Evolutionary conservation across 2,888 invertebrate genomes (phyloP), one percentile per base, ranked within the genome.

Genomic region (Meganola albula): DNA sequence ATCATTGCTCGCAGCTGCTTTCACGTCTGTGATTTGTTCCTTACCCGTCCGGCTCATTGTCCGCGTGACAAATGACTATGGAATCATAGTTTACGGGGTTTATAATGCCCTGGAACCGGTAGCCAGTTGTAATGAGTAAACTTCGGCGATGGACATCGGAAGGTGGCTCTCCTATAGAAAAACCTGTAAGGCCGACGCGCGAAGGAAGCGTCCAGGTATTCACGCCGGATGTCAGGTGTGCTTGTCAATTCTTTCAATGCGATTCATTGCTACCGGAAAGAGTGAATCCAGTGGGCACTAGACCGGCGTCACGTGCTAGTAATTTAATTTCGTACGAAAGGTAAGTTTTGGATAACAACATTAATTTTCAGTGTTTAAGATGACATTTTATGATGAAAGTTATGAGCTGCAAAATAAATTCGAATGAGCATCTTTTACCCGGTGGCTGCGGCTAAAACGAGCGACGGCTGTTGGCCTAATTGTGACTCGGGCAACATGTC

Each of bases 201-300:
- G 90, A 90, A 67, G 90, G 91, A 65, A 90, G 92, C 67, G 90
- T 91, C 48, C 89, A 91, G 57, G 89, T 91, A 53, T 89, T 88
- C 54, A 90, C 93, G 39, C 88, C 93, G 63, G 94, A 94, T 71
- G 94, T 95, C 42, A 91, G 95, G 54, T 94, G 95, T 77, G 94
- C 88, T 51, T 94, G 95, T 83, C 94, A 95, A 83, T 95, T 91
- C 80, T 95, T 90, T 78, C 91, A 93, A 85, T 90, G 92, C 71
- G 92, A 94, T 74, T 92, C 92, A 40, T 76, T 94, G 55, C 83
- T 94, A 57, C 94, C 94, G 40, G 93, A 93, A 71, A 88, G 92
- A 64, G 84, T 89, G 34, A 92, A 92, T 70, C 90, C 91, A 44
- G 84, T 90, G 53, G 90, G 88, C 71, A 89, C 89, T 45, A 85